A percentile compares a stretch with the other conserved stretches of the same genome.
Conservation (phyloP, 2,797 vertebrate genomes). For the Aeoliscus strigatus region DNA sequence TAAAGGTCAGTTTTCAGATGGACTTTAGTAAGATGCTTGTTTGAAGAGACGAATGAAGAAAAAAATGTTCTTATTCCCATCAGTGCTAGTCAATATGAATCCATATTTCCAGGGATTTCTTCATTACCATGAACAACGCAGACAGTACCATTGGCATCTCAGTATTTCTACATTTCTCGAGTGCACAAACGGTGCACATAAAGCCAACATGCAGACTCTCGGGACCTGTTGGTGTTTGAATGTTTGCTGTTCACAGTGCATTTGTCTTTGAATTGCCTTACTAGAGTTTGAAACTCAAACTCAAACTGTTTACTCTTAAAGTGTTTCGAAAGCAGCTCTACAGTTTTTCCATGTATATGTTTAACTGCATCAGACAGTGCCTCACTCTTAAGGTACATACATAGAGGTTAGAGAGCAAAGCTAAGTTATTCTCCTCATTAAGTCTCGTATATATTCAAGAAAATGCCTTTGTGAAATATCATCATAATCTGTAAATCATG, state of each 20-base stretch:
- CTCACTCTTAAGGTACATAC: slow-evolving; percentile 39
- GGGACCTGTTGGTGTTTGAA: slow-evolving; percentile 52
- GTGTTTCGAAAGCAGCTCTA: slow-evolving; percentile 62
- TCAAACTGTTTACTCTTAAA: slow-evolving; percentile 64
- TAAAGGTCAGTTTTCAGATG: slow-evolving; percentile 37
- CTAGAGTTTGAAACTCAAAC: slow-evolving; percentile 71
- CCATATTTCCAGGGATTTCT: slow-evolving; percentile 38
- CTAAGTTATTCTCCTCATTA: slow-evolving; percentile 12
- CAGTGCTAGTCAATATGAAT: slow-evolving; percentile 45
- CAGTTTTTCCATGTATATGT: slow-evolving; percentile 42
- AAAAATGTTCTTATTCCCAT: slow-evolving; percentile 30
- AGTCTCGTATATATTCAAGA: slow-evolving; percentile 19
- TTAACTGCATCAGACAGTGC: slow-evolving; percentile 23
- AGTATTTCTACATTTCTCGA: slow-evolving; percentile 65
- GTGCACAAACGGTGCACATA: slow-evolving; percentile 23
- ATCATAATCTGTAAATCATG: slow-evolving; percentile 14
- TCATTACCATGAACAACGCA: slow-evolving; percentile 39
- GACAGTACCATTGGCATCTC: slow-evolving; percentile 44
- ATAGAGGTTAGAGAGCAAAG: slow-evolving; percentile 10
- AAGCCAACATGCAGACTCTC: slow-evolving; percentile 52
- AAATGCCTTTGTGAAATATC: slow-evolving; percentile 15
- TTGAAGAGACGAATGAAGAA: slow-evolving; percentile 35
- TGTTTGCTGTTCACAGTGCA: slow-evolving; percentile 42
- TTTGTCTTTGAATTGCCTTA: slow-evolving; percentile 54
- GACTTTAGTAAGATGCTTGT: slow-evolving; percentile 13